A percentile compares a stretch with the other conserved stretches of the same genome.
These are phyloP conservation scores for Protosalanx chinensis DNA, from an alignment of 2,797 vertebrate species.

Conservation along the genomic window DNA sequence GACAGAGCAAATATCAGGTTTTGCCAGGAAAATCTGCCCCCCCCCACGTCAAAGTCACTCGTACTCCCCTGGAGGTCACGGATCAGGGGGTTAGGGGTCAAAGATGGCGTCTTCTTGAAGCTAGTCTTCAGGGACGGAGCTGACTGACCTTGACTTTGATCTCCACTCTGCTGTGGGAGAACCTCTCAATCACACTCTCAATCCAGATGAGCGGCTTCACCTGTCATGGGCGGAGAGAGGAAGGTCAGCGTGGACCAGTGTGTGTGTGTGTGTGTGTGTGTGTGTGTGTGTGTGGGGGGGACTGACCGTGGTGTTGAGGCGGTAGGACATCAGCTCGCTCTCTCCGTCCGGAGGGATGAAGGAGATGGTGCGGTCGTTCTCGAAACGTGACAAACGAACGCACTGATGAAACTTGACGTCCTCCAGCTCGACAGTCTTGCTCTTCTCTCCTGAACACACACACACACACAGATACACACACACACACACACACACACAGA, in stretches of 20 bases:
- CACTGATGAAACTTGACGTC: slow-evolving; percentile 85
- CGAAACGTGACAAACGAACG: slow-evolving; percentile 80
- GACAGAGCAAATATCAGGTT: not conserved
- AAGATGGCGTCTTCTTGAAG: not conserved
- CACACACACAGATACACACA: slow-evolving; percentile 19
- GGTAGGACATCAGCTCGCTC: slow-evolving; percentile 82
- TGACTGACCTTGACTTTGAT: slow-evolving; percentile 82
- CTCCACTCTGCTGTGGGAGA: slow-evolving; percentile 81
- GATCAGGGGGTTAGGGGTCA: not conserved
- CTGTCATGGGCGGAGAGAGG: slow-evolving; percentile 51
- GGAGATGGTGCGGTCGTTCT: slow-evolving; percentile 82
- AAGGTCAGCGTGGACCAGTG: slow-evolving; percentile 3
- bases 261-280: slow-evolving; percentile 1
- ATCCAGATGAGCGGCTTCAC: slow-evolving; percentile 84
- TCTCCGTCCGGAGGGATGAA: slow-evolving; percentile 83
- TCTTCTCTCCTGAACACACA: slow-evolving; percentile 74
- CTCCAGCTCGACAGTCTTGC: slow-evolving; percentile 79
- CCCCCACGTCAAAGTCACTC: too few species aligned
- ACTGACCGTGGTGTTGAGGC: slow-evolving; percentile 78
- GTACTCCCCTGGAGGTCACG: too few species aligned
- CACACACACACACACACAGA: slow-evolving; percentile 38
- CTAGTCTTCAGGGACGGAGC: not conserved
- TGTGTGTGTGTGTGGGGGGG: not conserved
- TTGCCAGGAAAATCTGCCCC: too few species aligned
- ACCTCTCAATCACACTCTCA: slow-evolving; percentile 81